These are phyloP conservation scores for Pollimyrus isidori DNA, from an alignment of 2,113 vertebrate species.

Conservation along the genomic window DNA sequence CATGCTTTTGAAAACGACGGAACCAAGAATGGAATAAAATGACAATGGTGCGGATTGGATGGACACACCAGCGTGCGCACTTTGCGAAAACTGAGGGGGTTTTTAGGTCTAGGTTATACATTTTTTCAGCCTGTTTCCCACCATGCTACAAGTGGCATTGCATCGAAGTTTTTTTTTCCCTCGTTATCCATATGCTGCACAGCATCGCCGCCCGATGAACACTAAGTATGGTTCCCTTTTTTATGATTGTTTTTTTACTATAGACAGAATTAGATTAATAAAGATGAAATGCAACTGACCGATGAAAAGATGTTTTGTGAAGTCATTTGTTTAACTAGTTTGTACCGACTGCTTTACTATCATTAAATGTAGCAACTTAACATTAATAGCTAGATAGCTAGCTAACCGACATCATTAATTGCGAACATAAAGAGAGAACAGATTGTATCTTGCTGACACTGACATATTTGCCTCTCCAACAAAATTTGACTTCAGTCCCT, in stretches of 20 bases:
- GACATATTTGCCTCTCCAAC: background rate
- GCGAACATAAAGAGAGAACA: background rate
- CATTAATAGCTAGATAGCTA: background rate
- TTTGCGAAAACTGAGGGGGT: too few species aligned
- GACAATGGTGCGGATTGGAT: background rate
- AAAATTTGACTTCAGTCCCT: background rate
- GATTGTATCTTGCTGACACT: background rate
- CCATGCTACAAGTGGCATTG: background rate
- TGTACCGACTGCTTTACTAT: background rate
- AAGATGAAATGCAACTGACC: background rate
- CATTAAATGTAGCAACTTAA: background rate
- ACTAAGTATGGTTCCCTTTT: background rate
- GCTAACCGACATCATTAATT: background rate
- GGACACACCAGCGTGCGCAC: background rate
- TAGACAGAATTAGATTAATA: background rate
- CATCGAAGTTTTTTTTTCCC: background rate
- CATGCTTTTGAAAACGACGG: slow-evolving; percentile 9
- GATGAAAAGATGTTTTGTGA: background rate
- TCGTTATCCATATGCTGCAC: background rate
- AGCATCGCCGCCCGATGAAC: background rate
- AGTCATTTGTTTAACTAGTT: background rate
- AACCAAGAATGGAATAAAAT: background rate
- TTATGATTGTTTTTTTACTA: background rate
- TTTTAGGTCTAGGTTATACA: background rate
- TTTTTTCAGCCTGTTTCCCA: background rate